Evolutionary conservation across 2,113 vertebrate species (phyloP), one percentile per base, ranked within the genome.

Genomic region (Elgaria multicarinata): DNA sequence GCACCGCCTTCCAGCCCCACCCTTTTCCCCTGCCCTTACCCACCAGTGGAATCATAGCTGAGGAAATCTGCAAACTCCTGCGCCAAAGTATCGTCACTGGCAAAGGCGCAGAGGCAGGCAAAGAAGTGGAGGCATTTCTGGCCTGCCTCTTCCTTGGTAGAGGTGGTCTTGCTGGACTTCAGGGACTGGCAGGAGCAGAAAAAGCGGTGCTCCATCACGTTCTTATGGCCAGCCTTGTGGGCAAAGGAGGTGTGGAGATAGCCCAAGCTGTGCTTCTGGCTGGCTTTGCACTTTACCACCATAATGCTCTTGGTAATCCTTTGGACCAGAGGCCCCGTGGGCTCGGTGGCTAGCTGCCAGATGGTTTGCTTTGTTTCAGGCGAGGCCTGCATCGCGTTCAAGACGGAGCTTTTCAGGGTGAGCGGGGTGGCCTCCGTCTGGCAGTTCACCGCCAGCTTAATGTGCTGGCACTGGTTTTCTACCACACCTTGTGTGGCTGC

Each of bases 41-140:
- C 95, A 99, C 98, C 98, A 0, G 89, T 94, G 0, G 96, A 88
- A 9, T 97, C 96, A 10, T 93, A 96, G 94, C 94, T 93, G 66
- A 99, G 97, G 95, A 99, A 98, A 5, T 97, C 96, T 0, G 97
- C 95, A 28, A 99, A 99, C 95, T 99, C 98, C 76, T 96, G 95
- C 0, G 98, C 97, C 95, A 99, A 96, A 78, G 98, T 97, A 39
- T 98, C 98, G 0, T 99, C 98, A 6, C 98, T 99, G 85, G 98
- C 97, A 8, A 99, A 98, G 89, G 99, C 98, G 58, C 98, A 98
- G 87, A 99, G 94, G 44, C 98, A 99, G 92, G 98, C 98, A 44
- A 98, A 98, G 97, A 98, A 98, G 93, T 99, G 99, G n/a, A 99
- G 96, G 95, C 98, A 99, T 77, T 91, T 96, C 1, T 74, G 85